Conservation (phyloP, 2,888 invertebrate genomes). For the Tetheella fluctuosa region DNA sequence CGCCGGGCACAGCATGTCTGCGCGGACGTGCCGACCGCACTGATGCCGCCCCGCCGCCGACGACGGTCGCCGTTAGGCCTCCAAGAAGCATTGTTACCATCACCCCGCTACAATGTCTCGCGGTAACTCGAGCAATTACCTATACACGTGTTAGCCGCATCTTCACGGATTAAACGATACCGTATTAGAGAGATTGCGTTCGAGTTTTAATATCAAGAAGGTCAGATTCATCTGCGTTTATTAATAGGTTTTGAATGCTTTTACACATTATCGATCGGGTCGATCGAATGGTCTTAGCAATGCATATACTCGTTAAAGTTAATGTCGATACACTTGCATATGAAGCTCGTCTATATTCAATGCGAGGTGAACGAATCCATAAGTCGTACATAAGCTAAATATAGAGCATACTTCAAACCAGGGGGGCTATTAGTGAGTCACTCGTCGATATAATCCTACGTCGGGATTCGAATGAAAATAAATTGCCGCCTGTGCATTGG, state of each 20-base stretch:
- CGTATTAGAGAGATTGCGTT: conserved; percentile 55
- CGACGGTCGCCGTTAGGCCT: conserved; percentile 53
- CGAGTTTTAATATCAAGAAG: neutral
- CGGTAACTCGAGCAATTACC: conserved; percentile 45
- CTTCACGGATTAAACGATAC: conserved; percentile 67
- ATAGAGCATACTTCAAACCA: conserved; percentile 61
- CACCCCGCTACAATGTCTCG: conserved; percentile 49
- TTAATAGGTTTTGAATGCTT: conserved; percentile 16
- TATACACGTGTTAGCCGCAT: conserved; percentile 50
- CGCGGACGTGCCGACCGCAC: conserved; percentile 74
- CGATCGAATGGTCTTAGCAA: conserved; percentile 18
- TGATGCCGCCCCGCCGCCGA: conserved; percentile 49
- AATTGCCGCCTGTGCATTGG: conserved; percentile 23
- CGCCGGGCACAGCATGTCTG: conserved; percentile 87
- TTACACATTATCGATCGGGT: conserved; percentile 24
- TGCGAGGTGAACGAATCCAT: conserved; percentile 73
- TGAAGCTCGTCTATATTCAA: conserved; percentile 48
- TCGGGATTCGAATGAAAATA: conserved; percentile 28
- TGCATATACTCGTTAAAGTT: conserved; percentile 36
- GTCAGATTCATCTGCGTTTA: conserved; percentile 6
- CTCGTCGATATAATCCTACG: conserved; percentile 44
- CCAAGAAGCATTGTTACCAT: conserved; percentile 60
- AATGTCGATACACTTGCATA: conserved; percentile 39
- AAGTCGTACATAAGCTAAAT: conserved; percentile 67
- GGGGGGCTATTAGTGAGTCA: conserved; percentile 58